Base-by-base conservation (phyloP, 2,888 invertebrate genomes). In the Periphyllus acericola region DNA sequence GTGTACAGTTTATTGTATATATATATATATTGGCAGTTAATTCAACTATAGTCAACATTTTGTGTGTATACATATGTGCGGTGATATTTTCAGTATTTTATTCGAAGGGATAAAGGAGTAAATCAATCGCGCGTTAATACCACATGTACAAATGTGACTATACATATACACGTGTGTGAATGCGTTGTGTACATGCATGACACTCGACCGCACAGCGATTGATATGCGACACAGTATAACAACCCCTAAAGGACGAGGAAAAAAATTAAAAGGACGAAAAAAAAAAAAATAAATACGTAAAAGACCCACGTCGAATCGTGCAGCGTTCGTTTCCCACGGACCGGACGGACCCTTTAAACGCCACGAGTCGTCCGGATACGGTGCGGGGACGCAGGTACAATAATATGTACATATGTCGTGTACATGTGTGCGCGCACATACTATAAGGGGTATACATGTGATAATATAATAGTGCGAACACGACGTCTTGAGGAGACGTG, bases 281-380 rank as follows among this genome's bases (percentile, higher is more conserved):
- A 55, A 29, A 25, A 79, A 60, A 34, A 83, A 75, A 83, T 36
- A 60, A 46, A 72, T 9, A 36, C 4, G 14, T 17, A 82, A 72
- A 71, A 82, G 21, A 74, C 75, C 83, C 36, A n/a, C n/a, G 74
- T 25, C 52, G 52, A 21, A 25, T 11, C 21, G 32, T 14, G 46
- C 52, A 34, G 71, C n/a, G 11, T 83, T 74, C n/a, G 36, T 76
- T 84, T 84, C 85, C 78, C 78, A 78, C 78, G 85, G 46, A 46
- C 29, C 46, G 68, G 68, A 68, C 68, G 68, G 71, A 71, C 71
- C 71, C 71, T 71, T 29, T 71, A 29, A 71, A 29, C 32, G 29
- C 11, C 68, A 68, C 68, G 71, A 29, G 14, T 71, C 17, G 71
- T 71, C 71, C 71, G 71, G 71, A 71, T 71, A 71, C 71, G 71